Base-by-base conservation (phyloP, 2,797 vertebrate genomes). In the Sphaeramia orbicularis region DNA sequence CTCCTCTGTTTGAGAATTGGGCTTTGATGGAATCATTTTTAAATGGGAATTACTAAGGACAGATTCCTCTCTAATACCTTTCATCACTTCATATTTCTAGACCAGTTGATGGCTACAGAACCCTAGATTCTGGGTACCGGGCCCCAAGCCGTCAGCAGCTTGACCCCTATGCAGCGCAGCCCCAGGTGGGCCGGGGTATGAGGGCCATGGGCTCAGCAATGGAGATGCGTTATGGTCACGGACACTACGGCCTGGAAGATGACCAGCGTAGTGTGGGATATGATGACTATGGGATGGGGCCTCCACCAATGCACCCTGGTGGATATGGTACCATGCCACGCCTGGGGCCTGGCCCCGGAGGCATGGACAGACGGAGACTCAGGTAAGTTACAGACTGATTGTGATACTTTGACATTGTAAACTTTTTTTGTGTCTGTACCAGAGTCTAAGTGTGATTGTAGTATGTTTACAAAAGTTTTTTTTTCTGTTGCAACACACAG, bases 251-350 rank as follows among this genome's bases (percentile, higher is more conserved):
- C 38, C 71, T 97, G 44, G 97, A 98, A 80, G 97, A 98, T 0
- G 97, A 99, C 89, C 97, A 98, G 83, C 96, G 96, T 52, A 98
- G 97, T 6, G 80, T 96, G 83, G 96, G 94, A 64, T 98, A 96
- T 0, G 97, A 98, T 0, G 97, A 98, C 66, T 99, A 97, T 0
- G 93, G 96, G 68, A 93, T 97, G 91, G 93, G 87, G 2, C 88
- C 91, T 27, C 83, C 87, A 35, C 90, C 95, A 0, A 93, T 94
- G 53, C 96, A 98, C 64, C 90, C 92, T 1, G 91, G 90, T 42
- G 90, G 90, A 77, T 99, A 98, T 0, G 95, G 96, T 65, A 97
- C 97, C 0, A 95, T 96, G 91, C 95, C 96, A 30, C 94, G 96
- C 7, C 80, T 94, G 5, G 93, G 92, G 0, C 37, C 45, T 0